Evolutionary conservation across 2,797 vertebrate species (phyloP).

Genomic region (Tangara arthus): DNA sequence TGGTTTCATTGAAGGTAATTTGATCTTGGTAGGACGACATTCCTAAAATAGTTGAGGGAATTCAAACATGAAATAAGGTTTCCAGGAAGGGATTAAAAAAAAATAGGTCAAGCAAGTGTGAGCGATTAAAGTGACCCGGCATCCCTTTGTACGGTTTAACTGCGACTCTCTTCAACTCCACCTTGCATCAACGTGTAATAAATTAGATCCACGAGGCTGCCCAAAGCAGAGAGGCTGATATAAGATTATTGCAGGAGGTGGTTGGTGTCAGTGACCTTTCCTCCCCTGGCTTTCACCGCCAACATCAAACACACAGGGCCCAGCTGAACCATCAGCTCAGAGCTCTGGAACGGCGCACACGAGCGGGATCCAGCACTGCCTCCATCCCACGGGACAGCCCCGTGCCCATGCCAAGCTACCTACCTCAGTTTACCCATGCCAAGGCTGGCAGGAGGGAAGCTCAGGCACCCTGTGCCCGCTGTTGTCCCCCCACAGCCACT

Average conservation of each 20-base stretch:
- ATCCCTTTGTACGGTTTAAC: background rate
- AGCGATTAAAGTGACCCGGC: slow-evolving; percentile 49
- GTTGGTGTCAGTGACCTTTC: background rate
- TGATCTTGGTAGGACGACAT: slow-evolving; percentile 54
- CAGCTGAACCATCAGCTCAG: background rate
- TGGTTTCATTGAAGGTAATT: slow-evolving; percentile 45
- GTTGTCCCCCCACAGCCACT: rapidly evolving
- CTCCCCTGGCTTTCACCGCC: background rate
- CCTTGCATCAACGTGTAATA: background rate
- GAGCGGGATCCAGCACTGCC: background rate
- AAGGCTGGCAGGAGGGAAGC: background rate
- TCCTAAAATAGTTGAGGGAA: slow-evolving; percentile 71
- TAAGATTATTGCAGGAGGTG: background rate
- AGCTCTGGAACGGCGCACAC: background rate
- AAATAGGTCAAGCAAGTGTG: slow-evolving; percentile 62
- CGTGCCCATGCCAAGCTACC: rapidly evolving
- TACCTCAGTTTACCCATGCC: background rate
- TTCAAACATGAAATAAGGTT: slow-evolving; percentile 68
- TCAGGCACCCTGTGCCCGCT: background rate
- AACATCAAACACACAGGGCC: background rate
- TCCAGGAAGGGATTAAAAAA: slow-evolving; percentile 57
- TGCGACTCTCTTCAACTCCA: background rate
- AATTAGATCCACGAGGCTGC: slow-evolving; percentile 3
- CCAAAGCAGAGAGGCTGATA: background rate
- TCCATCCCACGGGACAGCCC: rapidly evolving